These are phyloP conservation scores for Rutpela maculata DNA, from an alignment of 2,888 invertebrate species.

Conservation along the genomic window DNA sequence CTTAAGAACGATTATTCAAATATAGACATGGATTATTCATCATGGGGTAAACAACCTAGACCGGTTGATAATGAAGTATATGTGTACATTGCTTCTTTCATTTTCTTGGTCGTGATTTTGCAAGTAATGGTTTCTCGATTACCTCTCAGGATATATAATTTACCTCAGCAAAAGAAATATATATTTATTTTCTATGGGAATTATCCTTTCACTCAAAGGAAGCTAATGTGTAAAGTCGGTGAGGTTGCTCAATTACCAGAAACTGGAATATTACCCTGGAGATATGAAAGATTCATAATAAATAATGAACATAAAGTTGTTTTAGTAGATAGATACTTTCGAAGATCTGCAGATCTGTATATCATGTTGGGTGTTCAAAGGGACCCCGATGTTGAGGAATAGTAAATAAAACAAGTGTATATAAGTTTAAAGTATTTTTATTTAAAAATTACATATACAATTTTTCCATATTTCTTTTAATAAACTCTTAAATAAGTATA, in stretches of 20 bases:
- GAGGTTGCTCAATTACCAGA: slow-evolving; percentile 58
- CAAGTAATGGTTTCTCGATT: slow-evolving; percentile 61
- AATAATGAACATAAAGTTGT: slow-evolving; percentile 60
- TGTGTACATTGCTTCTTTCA: slow-evolving; percentile 60
- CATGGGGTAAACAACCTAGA: slow-evolving; percentile 42
- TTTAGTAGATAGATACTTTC: slow-evolving; percentile 68
- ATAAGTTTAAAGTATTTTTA: slow-evolving; percentile 14
- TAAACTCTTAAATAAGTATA: background rate
- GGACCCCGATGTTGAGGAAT: slow-evolving; percentile 55
- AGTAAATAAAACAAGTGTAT: slow-evolving; percentile 38
- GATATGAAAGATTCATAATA: slow-evolving; percentile 61
- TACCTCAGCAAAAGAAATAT: slow-evolving; percentile 64
- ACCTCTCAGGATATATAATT: slow-evolving; percentile 70
- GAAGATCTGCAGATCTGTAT: slow-evolving; percentile 69
- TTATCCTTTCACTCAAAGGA: slow-evolving; percentile 60
- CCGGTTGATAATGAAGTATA: slow-evolving; percentile 57
- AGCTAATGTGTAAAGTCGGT: slow-evolving; percentile 57
- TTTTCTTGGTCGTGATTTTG: slow-evolving; percentile 57
- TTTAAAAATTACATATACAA: background rate
- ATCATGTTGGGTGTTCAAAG: slow-evolving; percentile 69
- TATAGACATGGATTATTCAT: slow-evolving; percentile 24
- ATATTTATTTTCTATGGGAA: slow-evolving; percentile 63
- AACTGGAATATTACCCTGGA: slow-evolving; percentile 64
- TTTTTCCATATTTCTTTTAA: background rate
- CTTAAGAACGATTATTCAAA: slow-evolving; percentile 44